These are phyloP conservation scores for Hafferia zeledoni DNA, from an alignment of 2,797 vertebrate species.

Conservation along the genomic window DNA sequence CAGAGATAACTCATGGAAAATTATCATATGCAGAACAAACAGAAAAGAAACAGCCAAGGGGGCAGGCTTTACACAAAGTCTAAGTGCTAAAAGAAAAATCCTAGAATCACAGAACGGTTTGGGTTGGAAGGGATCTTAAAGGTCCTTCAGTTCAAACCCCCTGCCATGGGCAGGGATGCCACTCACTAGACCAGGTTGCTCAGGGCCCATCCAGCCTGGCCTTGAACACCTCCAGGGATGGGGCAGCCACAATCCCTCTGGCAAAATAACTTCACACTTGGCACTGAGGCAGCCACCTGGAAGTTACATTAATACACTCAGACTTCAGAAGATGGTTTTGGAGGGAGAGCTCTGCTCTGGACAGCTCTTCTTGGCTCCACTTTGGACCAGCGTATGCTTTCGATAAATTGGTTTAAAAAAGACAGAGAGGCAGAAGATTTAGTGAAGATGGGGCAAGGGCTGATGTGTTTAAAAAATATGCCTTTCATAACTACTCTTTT, in stretches of 20 bases:
- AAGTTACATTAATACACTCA: not conserved
- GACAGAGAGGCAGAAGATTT: not conserved
- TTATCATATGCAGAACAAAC: not conserved
- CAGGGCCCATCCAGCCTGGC: not conserved
- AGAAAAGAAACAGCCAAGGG: not conserved
- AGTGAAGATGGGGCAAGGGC: not conserved
- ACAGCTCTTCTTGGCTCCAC: not conserved
- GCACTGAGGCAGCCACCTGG: not conserved
- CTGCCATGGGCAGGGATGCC: not conserved
- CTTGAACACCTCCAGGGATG: not conserved
- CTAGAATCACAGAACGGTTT: not conserved
- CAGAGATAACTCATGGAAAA: not conserved
- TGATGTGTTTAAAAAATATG: not conserved
- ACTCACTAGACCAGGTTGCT: not conserved
- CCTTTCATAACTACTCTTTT: not conserved
- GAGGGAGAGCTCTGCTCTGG: not conserved
- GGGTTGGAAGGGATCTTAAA: not conserved
- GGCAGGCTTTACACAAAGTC: not conserved
- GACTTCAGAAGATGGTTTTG: not conserved
- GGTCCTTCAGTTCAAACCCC: not conserved
- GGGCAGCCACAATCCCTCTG: not conserved
- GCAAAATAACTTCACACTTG: not conserved
- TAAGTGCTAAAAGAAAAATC: not conserved
- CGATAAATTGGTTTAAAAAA: not conserved
- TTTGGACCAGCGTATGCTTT: not conserved